A percentile compares a stretch with the other conserved stretches of the same genome.
These are phyloP conservation scores for Drosophila picticornis DNA, from an alignment of 2,888 invertebrate genomes.

Conservation along the genomic window DNA sequence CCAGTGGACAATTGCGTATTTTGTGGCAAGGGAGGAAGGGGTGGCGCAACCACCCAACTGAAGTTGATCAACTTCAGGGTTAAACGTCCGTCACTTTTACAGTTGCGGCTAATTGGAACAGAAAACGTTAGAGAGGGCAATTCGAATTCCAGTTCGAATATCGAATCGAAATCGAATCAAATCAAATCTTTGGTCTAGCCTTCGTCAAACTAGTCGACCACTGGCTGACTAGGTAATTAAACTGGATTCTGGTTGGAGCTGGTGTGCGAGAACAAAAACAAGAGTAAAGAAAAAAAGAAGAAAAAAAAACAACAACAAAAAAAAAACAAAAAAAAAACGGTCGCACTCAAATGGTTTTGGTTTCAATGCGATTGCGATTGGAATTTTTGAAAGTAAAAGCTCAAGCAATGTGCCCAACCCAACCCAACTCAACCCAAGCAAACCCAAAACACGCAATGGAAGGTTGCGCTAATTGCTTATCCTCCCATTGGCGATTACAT, in stretches of 20 bases:
- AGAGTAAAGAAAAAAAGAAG: not conserved
- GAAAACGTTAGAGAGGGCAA: constrained; percentile 23
- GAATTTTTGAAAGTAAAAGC: constrained; percentile 79
- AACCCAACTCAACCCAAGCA: constrained; percentile 3
- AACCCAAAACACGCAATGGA: constrained; percentile 41
- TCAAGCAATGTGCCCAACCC: constrained; percentile 20
- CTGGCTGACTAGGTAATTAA: constrained; percentile 38
- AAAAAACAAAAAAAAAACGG: constrained; percentile 9
- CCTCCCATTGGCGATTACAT: constrained; percentile 4
- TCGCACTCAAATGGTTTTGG: constrained; percentile 10
- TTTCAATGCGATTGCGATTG: constrained; percentile 38
- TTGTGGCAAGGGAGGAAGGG: not conserved
- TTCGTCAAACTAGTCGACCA: constrained; percentile 50
- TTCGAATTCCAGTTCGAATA: not conserved
- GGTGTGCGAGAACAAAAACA: constrained; percentile 46
- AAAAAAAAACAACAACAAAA: constrained; percentile 17
- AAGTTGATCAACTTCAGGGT: constrained; percentile 45
- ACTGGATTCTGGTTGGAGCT: constrained; percentile 45
- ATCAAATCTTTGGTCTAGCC: constrained; percentile 55
- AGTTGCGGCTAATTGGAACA: constrained; percentile 46
- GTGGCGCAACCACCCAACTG: not conserved
- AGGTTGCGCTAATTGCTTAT: constrained; percentile 55
- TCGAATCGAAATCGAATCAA: constrained; percentile 1
- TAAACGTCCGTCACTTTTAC: constrained; percentile 21
- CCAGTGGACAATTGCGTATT: constrained; percentile 21